Percentiles rank a stretch among this genome's conserved stretches.
These are phyloP conservation scores for Anthopleura xanthogrammica DNA, from an alignment of 92 coral and sea anemone genomes.

Conservation along the genomic window DNA sequence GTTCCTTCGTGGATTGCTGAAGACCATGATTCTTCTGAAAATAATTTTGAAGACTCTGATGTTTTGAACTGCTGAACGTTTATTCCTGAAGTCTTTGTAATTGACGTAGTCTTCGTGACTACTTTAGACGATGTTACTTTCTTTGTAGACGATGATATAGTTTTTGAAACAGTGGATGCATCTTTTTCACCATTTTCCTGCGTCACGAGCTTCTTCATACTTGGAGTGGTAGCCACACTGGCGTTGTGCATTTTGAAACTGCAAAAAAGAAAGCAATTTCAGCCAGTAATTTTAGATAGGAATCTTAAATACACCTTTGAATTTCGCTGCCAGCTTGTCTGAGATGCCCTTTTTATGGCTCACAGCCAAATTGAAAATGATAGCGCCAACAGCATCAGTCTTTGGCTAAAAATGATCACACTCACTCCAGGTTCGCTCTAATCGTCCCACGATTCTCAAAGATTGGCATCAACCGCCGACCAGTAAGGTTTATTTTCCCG, in stretches of 20 bases:
- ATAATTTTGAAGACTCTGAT: conserved; percentile 24
- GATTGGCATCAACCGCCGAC: background rate
- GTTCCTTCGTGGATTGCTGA: conserved; percentile 29
- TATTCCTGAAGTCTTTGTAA: background rate
- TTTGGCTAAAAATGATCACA: background rate
- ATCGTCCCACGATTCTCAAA: background rate
- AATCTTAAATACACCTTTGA: conserved; percentile 2
- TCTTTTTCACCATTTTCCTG: conserved; percentile 14
- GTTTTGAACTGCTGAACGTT: conserved; percentile 11
- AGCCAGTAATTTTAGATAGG: conserved; percentile 12
- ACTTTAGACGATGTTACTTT: conserved; percentile 31
- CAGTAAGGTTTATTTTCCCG: background rate
- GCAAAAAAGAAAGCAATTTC: background rate
- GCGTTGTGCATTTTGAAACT: background rate
- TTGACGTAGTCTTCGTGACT: conserved; percentile 28
- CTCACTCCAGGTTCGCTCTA: background rate
- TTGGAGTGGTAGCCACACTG: background rate
- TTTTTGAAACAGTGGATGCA: background rate
- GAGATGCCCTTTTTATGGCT: conserved; percentile 10
- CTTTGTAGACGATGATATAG: conserved; percentile 15
- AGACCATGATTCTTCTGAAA: conserved; percentile 36
- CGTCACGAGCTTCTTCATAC: conserved; percentile 12
- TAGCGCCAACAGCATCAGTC: background rate
- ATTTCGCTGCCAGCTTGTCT: conserved; percentile 15
- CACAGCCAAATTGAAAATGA: background rate